A percentile compares a stretch with the other conserved stretches of the same genome.
Evolutionary conservation across 2,888 invertebrate species (phyloP).

Genomic region (Leptarthrus brevirostris): DNA sequence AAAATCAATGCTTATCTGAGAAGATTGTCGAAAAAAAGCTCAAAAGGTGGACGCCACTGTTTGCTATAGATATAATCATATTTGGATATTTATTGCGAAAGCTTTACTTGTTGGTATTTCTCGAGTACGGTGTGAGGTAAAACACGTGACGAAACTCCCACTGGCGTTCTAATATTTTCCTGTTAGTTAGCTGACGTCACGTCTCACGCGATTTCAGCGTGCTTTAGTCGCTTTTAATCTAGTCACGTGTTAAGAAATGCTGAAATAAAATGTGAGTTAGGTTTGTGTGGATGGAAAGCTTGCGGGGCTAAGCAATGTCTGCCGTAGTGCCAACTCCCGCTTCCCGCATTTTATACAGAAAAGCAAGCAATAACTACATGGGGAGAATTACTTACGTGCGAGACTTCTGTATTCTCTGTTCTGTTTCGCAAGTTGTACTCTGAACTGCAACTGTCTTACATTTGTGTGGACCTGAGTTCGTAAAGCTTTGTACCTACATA

Average conservation of each 20-base stretch:
- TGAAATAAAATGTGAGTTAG: slow-evolving; percentile 31
- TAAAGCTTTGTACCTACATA: not conserved
- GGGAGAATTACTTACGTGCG: not conserved
- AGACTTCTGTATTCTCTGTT: not conserved
- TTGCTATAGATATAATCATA: slow-evolving; percentile 1
- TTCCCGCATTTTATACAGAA: not conserved
- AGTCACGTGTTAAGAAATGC: slow-evolving; percentile 56
- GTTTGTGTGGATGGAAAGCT: slow-evolving; percentile 25
- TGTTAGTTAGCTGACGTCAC: slow-evolving; percentile 64
- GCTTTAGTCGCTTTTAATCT: slow-evolving; percentile 52
- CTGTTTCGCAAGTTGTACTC: not conserved
- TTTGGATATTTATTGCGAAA: slow-evolving; percentile 47
- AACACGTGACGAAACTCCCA: slow-evolving; percentile 50
- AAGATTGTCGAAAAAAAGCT: no score
- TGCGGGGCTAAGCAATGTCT: not conserved
- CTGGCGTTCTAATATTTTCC: slow-evolving; percentile 36
- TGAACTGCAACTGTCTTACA: not conserved
- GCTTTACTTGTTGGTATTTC: slow-evolving; percentile 51
- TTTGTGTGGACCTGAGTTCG: not conserved
- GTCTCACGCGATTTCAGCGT: slow-evolving; percentile 67
- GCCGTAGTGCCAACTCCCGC: not conserved
- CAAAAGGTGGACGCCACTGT: slow-evolving; percentile 45
- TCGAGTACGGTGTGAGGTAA: slow-evolving; percentile 24
- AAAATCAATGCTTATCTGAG: no score
- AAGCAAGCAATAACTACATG: not conserved